phyloP scores from a whole-genome alignment of 2,113 vertebrate genomes.

The Litocranius walleri region DNA sequence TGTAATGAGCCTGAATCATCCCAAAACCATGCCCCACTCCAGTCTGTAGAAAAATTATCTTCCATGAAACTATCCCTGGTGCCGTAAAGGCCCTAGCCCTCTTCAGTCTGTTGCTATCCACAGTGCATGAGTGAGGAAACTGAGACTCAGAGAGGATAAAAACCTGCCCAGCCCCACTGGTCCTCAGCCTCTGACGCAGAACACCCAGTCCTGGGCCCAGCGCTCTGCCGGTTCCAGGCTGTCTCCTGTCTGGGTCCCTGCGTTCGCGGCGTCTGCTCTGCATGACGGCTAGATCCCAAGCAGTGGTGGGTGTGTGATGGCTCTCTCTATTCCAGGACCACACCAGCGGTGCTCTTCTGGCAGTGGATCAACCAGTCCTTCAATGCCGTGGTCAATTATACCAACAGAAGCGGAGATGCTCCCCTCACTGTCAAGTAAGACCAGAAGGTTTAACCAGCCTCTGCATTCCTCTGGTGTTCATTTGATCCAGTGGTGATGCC shows the following conservation, averaged over 20 bases:
- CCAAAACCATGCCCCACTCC: background rate
- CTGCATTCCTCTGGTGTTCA: accelerated
- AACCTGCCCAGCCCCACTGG: accelerated
- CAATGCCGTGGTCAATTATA: constrained; percentile 98
- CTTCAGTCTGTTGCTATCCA: background rate
- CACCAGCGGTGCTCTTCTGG: constrained; percentile 96
- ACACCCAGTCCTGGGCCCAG: accelerated
- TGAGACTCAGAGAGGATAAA: background rate
- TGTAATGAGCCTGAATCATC: background rate
- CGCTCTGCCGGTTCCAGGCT: accelerated
- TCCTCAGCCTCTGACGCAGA: background rate
- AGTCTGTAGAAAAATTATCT: background rate
- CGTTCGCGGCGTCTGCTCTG: accelerated
- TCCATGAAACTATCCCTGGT: background rate
- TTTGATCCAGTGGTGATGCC: background rate
- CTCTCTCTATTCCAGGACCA: constrained; percentile 82
- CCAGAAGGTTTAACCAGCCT: accelerated
- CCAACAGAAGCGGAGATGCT: constrained; percentile 96
- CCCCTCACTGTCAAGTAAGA: constrained; percentile 91
- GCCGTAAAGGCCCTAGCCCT: background rate
- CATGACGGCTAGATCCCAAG: accelerated
- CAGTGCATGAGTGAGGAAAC: background rate
- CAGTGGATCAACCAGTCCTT: constrained; percentile 99
- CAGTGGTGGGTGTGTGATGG: accelerated
- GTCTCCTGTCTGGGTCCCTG: background rate